Conservation (phyloP, 2,797 vertebrate genomes). For the Aphelocoma californica region DNA sequence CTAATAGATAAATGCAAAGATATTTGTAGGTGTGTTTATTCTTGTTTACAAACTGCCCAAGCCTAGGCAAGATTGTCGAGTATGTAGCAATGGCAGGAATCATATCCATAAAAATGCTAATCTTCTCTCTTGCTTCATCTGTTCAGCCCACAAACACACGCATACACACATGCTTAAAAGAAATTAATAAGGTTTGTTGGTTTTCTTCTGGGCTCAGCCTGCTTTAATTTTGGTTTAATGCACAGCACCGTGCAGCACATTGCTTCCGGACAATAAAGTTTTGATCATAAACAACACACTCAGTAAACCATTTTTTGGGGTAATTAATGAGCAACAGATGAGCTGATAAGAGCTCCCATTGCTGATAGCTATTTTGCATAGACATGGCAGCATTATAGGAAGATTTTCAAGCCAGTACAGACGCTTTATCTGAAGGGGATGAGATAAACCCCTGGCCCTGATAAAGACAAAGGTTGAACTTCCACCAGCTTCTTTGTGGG, state of each 20-base stretch:
- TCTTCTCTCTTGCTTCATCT: conserved; percentile 31
- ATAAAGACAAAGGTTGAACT: neutral
- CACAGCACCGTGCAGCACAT: neutral
- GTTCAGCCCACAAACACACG: conserved; percentile 2
- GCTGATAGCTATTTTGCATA: neutral
- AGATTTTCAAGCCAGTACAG: neutral
- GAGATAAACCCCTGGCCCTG: neutral
- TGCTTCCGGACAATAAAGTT: neutral
- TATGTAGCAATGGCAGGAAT: conserved; percentile 54
- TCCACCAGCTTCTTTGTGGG: neutral
- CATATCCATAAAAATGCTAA: conserved; percentile 42
- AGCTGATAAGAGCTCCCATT: neutral
- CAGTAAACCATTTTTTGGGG: neutral
- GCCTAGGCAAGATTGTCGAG: neutral
- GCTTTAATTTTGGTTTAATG: conserved; percentile 19
- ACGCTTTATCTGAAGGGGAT: neutral
- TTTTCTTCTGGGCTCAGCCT: neutral
- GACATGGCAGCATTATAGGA: neutral
- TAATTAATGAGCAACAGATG: neutral
- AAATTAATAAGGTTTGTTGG: conserved; percentile 11
- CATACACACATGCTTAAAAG: neutral
- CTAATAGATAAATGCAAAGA: neutral
- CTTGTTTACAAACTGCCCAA: conserved; percentile 52
- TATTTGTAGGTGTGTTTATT: conserved; percentile 19
- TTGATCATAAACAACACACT: neutral